Evolutionary conservation across 2,888 invertebrate genomes (phyloP).

Genomic region (Conops quadrifasciatus): DNA sequence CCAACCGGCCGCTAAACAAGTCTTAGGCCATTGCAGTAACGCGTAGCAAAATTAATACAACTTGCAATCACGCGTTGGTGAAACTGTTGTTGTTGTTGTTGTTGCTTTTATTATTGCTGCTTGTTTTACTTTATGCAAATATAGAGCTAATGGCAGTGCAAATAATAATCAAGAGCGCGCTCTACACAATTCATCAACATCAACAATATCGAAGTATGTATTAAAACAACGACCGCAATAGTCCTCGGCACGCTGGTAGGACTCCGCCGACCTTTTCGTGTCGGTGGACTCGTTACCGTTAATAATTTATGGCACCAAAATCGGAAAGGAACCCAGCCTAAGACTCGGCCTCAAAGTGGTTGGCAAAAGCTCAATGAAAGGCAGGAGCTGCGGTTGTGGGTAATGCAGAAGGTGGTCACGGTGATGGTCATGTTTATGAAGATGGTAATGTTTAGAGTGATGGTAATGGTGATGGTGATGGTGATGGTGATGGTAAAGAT

Average conservation of each 20-base stretch:
- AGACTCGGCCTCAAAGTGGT: too few relatives aligned
- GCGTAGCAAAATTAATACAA: constrained; percentile 14
- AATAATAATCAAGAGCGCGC: constrained; percentile 28
- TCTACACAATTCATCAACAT: constrained; percentile 28
- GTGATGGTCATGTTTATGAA: too few relatives aligned
- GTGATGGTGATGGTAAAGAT: too few relatives aligned
- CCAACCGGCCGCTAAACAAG: constrained; percentile 21
- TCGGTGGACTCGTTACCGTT: neutral
- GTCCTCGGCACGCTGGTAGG: constrained; percentile 10
- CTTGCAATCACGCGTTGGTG: neutral
- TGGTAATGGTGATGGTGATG: too few relatives aligned
- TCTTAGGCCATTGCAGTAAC: neutral
- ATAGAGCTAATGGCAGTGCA: constrained; percentile 29
- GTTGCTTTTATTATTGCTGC: constrained; percentile 9
- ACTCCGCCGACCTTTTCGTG: neutral
- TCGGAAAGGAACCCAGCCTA: neutral
- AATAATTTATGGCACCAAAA: neutral
- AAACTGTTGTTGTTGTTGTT: neutral
- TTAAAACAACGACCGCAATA: constrained; percentile 26
- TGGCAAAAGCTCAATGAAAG: too few relatives aligned
- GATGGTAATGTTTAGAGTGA: too few relatives aligned
- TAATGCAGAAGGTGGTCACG: too few relatives aligned
- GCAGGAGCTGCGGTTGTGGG: too few relatives aligned
- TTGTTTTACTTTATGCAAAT: constrained; percentile 20
- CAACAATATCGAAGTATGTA: constrained; percentile 2